These are phyloP conservation scores for Trogon surrucura DNA, from an alignment of 2,113 vertebrate species.

Conservation along the genomic window DNA sequence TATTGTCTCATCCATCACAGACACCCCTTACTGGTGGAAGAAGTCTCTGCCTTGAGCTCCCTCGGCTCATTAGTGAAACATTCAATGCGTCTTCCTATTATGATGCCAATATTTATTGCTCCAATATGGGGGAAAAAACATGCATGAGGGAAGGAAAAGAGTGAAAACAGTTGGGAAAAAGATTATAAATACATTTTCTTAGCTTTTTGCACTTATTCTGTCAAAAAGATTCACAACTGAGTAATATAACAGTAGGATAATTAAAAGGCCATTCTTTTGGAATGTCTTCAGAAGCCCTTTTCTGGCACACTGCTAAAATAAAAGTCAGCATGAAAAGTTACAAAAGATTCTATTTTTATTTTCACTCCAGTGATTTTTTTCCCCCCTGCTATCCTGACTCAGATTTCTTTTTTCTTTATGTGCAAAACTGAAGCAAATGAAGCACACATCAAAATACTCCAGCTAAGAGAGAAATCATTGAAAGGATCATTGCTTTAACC, in stretches of 20 bases:
- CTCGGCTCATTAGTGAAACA: neutral
- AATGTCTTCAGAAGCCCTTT: constrained; percentile 45
- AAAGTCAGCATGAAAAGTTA: constrained; percentile 40
- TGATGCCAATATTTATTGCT: constrained; percentile 37
- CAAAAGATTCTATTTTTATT: constrained; percentile 64
- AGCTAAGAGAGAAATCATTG: neutral
- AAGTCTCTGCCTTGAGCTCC: constrained; percentile 10
- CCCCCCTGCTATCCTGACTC: constrained; percentile 1
- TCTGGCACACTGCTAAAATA: constrained; percentile 42
- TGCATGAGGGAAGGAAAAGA: neutral
- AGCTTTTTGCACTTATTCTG: constrained; percentile 50
- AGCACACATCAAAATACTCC: neutral
- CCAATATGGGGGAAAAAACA: neutral
- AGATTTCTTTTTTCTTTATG: constrained; percentile 28
- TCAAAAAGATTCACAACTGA: constrained; percentile 55
- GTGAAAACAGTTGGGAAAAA: neutral
- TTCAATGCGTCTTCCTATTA: neutral
- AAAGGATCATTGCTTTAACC: neutral
- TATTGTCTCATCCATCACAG: constrained; percentile 12
- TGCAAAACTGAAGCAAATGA: constrained; percentile 14
- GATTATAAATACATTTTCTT: constrained; percentile 53
- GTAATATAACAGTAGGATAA: constrained; percentile 44
- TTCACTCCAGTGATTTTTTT: constrained; percentile 12
- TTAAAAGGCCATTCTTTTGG: constrained; percentile 42
- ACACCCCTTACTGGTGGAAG: neutral